Evolutionary conservation across 2,888 invertebrate genomes (phyloP).

Genomic region (Parnassius apollo): DNA sequence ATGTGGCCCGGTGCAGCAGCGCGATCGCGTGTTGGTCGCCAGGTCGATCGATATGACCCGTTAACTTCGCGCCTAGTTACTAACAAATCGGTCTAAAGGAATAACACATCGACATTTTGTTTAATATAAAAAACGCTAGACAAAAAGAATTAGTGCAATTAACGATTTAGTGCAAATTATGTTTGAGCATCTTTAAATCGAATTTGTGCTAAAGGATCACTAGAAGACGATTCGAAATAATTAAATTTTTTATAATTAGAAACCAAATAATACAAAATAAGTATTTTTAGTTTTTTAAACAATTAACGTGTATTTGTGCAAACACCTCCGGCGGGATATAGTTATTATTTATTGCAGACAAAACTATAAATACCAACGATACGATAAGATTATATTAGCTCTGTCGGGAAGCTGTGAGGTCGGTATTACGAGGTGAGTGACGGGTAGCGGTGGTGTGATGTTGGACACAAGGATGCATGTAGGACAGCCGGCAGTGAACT

Average conservation of each 20-base stretch:
- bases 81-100: slow-evolving; percentile 40
- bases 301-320: slow-evolving; percentile 20
- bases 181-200: neutral
- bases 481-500: slow-evolving; percentile 54
- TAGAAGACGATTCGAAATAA: neutral
- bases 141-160: slow-evolving; percentile 4
- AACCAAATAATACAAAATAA: slow-evolving; percentile 13
- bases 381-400: neutral
- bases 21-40: slow-evolving; percentile 69
- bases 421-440: slow-evolving; percentile 37
- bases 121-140: slow-evolving; percentile 1
- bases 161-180: neutral
- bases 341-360: slow-evolving; percentile 16
- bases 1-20: slow-evolving; percentile 56
- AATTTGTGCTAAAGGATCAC: slow-evolving; percentile 1
- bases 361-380: slow-evolving; percentile 5
- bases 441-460: slow-evolving; percentile 67
- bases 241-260: slow-evolving; percentile 15
- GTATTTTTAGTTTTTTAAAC: neutral
- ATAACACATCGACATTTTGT: slow-evolving; percentile 28
- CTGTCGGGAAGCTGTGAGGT: slow-evolving; percentile 2
- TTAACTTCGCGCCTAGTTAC: slow-evolving; percentile 65
- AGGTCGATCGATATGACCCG: slow-evolving; percentile 71
- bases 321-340: slow-evolving; percentile 10
- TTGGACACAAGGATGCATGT: slow-evolving; percentile 66